These are phyloP conservation scores for Sphecodes monilicornis DNA, from an alignment of 2,888 invertebrate genomes.

Conservation along the genomic window DNA sequence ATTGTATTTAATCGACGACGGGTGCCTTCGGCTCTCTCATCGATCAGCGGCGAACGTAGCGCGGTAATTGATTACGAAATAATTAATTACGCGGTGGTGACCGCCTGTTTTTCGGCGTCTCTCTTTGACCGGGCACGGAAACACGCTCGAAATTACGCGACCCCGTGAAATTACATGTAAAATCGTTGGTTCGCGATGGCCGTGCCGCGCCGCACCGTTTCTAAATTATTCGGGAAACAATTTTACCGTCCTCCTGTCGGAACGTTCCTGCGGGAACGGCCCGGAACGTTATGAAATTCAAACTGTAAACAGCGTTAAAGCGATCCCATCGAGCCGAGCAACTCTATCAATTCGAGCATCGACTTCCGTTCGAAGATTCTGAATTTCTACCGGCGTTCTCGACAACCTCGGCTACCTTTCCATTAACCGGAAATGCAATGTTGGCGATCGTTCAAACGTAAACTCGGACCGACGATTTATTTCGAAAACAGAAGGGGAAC, in stretches of 20 bases:
- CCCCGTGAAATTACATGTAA: not conserved
- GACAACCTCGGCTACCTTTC: too few relatives aligned
- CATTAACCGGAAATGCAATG: not conserved
- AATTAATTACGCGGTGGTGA: conserved; percentile 25
- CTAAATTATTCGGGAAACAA: conserved; percentile 1
- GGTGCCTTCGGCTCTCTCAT: not conserved
- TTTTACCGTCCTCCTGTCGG: not conserved
- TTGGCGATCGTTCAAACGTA: not conserved
- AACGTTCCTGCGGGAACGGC: not conserved
- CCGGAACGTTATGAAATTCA: not conserved
- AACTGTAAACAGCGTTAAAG: not conserved
- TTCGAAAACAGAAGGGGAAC: not conserved
- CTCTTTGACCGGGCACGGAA: not conserved
- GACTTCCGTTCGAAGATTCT: not conserved
- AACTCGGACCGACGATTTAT: not conserved
- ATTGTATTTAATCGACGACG: conserved; percentile 27
- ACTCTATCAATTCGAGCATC: not conserved
- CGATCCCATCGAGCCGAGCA: not conserved
- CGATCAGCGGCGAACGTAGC: not conserved
- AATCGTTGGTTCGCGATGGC: not conserved
- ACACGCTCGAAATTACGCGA: not conserved
- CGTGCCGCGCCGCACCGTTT: not conserved
- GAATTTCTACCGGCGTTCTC: too few relatives aligned
- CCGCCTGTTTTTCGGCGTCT: conserved; percentile 8
- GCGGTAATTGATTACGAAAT: conserved; percentile 38